phyloP scores from a whole-genome alignment of 2,888 invertebrate species.

The Hyles lineata region DNA sequence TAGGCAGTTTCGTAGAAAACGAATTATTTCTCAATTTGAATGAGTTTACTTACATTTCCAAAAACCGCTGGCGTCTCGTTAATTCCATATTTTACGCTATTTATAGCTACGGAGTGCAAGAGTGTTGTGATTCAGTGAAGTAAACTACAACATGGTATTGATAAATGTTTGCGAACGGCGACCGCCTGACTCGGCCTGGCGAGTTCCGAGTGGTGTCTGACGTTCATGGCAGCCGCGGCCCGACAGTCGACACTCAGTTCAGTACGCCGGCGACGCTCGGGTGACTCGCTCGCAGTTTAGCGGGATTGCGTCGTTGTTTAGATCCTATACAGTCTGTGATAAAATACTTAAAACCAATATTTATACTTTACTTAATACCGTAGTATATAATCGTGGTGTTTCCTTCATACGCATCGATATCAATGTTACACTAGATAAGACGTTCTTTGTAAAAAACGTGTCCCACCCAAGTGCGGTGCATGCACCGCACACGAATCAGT shows the following conservation, averaged over 20 bases:
- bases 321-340: conserved; percentile 43
- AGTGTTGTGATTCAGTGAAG: not conserved
- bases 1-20: too few species aligned
- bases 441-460: too few species aligned
- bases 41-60: not conserved
- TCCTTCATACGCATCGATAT: too few species aligned
- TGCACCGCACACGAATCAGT: too few species aligned
- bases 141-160: not conserved
- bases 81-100: conserved; percentile 25
- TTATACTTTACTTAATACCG: conserved; percentile 37
- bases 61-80: not conserved
- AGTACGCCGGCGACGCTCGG: conserved; percentile 52
- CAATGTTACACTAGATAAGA: too few species aligned
- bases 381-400: conserved; percentile 25
- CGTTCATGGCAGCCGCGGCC: not conserved
- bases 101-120: conserved; percentile 20
- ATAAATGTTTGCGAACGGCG: not conserved
- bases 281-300: conserved; percentile 39
- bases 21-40: not conserved
- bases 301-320: conserved; percentile 36
- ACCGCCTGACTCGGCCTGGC: not conserved
- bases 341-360: conserved; percentile 40
- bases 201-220: not conserved
- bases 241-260: not conserved
- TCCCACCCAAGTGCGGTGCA: too few species aligned